Base-by-base conservation (phyloP, 2,888 invertebrate genomes). In the Andrena bucephala region DNA sequence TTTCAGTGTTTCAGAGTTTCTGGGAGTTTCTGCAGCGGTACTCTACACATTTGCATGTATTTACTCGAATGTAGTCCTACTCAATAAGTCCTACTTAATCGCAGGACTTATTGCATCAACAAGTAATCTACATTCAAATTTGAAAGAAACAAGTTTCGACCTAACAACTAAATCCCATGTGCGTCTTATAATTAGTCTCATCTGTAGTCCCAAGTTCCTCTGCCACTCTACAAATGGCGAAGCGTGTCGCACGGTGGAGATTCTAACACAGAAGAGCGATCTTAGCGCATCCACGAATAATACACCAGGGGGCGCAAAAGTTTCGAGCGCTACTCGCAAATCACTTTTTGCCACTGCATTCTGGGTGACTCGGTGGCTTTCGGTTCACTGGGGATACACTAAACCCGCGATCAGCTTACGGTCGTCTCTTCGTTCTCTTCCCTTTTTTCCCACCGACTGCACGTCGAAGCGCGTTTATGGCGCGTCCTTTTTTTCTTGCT, bases 391-490 rank as follows among this genome's bases (percentile, higher is more conserved):
- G 29, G 48, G 54, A 52, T 71, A 77, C 71, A 81, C 76, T 73
- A 83, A 85, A 85, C 81, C 80, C 62, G 59, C 62, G 29, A 20
- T 42, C 71, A 66, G 48, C n/a, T 54, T n/a, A 13, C 48, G 42
- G 8, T 62, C 52, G 20, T 52, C 42, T 16, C 42, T 42, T 42
- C 42, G 42, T 42, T 16, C 16, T 16, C 42, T 42, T 16, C 16
- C 42, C 42, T 4, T 69, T 71, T 69, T 85, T 79, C 68, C 60
- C 65, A 29, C 57, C 71, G 57, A 2, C 67, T 72, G 54, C 69
- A 48, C 70, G 81, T 76, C 84, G 81, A 85, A 74, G 82, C 69
- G 82, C 87, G 84, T 87, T 87, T 87, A 87, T 70, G 77, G 67
- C 74, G 52, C 13, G 29, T 13, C 50, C 29, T 79, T 85, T 85